phyloP scores from a whole-genome alignment of 2,113 vertebrate genomes.

The Laterallus jamaicensis region DNA sequence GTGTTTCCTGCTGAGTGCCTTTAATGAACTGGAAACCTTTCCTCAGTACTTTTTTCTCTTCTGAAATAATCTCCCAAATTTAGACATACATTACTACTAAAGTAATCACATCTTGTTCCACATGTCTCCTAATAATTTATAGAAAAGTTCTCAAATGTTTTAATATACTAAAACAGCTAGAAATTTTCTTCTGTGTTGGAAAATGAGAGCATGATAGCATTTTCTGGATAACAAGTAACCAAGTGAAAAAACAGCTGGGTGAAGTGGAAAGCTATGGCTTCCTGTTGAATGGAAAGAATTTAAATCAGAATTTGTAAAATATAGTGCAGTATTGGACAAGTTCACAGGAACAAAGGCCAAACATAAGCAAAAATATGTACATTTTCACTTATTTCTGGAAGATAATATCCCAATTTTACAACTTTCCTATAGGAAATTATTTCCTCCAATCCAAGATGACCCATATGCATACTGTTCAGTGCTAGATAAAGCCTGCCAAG shows the following conservation, averaged over 20 bases:
- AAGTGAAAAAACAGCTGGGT: slow-evolving; percentile 25
- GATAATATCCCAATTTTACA: neutral
- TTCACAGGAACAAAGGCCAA: neutral
- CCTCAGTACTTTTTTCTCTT: neutral
- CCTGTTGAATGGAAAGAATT: slow-evolving; percentile 47
- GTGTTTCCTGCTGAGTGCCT: neutral
- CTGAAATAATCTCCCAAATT: neutral
- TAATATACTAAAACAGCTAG: neutral
- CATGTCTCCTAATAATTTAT: neutral
- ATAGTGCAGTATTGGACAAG: neutral
- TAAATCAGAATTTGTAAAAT: slow-evolving; percentile 40
- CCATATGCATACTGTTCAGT: neutral
- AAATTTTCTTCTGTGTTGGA: slow-evolving; percentile 11
- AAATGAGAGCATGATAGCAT: neutral
- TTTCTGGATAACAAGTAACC: neutral
- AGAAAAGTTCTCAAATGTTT: neutral
- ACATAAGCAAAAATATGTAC: slow-evolving; percentile 28
- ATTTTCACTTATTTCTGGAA: slow-evolving; percentile 14
- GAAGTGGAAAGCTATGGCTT: slow-evolving; percentile 1
- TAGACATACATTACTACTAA: neutral
- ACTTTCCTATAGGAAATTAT: neutral
- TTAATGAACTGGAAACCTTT: neutral
- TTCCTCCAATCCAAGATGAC: slow-evolving; percentile 6
- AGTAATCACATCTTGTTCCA: neutral
- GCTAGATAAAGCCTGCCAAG: slow-evolving; percentile 34